Conservation (phyloP, 2,888 invertebrate genomes). For the Drosophila heteroneura region DNA sequence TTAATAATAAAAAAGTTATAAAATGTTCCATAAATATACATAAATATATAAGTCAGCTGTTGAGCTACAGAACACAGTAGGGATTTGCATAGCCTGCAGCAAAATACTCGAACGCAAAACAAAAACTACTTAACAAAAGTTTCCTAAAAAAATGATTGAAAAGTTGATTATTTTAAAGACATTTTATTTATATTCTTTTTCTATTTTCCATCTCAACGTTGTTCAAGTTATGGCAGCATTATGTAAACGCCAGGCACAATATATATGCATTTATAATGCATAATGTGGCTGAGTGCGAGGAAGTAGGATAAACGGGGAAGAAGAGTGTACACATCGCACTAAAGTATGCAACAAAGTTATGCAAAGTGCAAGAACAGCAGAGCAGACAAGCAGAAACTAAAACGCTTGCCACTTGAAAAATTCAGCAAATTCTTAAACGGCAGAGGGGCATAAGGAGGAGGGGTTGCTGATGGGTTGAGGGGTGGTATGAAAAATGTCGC, state of each 20-base stretch:
- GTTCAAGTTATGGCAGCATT: slow-evolving; percentile 69
- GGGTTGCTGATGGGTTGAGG: neutral
- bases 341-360: slow-evolving; percentile 79
- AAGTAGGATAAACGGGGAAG: neutral
- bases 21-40: neutral
- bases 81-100: slow-evolving; percentile 3
- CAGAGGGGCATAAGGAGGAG: neutral
- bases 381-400: slow-evolving; percentile 59
- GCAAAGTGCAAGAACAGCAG: slow-evolving; percentile 70
- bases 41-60: neutral
- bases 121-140: slow-evolving; percentile 20
- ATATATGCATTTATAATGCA: slow-evolving; percentile 79
- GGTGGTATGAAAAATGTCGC: slow-evolving; percentile 57
- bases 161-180: slow-evolving; percentile 39
- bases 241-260: slow-evolving; percentile 76
- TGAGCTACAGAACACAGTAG: slow-evolving; percentile 8
- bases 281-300: slow-evolving; percentile 53
- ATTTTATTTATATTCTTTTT: slow-evolving; percentile 26
- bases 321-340: slow-evolving; percentile 42
- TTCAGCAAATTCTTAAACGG: slow-evolving; percentile 43
- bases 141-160: slow-evolving; percentile 62
- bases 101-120: slow-evolving; percentile 13
- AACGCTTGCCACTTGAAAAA: slow-evolving; percentile 75
- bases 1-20: neutral
- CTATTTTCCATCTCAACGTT: slow-evolving; percentile 10